Conservation (phyloP, 2,797 vertebrate species). For the Crocodylus rhombifer region DNA sequence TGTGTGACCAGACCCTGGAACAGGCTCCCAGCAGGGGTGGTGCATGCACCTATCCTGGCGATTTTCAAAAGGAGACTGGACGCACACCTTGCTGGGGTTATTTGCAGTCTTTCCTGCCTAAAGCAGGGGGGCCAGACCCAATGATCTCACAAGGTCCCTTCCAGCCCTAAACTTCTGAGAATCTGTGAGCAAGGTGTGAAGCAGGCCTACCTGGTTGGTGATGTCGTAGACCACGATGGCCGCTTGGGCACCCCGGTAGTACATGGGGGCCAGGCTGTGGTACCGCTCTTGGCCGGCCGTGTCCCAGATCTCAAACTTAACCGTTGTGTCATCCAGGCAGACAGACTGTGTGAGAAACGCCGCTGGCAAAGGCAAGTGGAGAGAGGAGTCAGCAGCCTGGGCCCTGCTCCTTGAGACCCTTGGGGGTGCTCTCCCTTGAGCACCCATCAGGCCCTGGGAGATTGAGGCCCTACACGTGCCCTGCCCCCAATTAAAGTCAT, state of each 20-base stretch:
- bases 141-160: too few species aligned
- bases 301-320: slow-evolving; percentile 89
- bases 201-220: slow-evolving; percentile 83
- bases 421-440: too few species aligned
- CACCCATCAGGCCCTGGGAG: too few species aligned
- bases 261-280: slow-evolving; percentile 88
- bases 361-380: slow-evolving; percentile 62
- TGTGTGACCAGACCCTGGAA: too few species aligned
- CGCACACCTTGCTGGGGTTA: too few species aligned
- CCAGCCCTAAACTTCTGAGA: too few species aligned
- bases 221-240: slow-evolving; percentile 88
- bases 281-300: slow-evolving; percentile 87
- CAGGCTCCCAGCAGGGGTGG: too few species aligned
- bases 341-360: slow-evolving; percentile 87
- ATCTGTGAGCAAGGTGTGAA: not conserved
- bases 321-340: slow-evolving; percentile 86
- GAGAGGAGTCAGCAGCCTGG: fast-evolving
- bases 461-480: not conserved
- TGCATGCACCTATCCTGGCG: too few species aligned
- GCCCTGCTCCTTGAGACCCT: too few species aligned
- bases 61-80: too few species aligned
- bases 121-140: too few species aligned
- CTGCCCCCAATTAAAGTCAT: not conserved
- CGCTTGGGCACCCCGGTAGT: slow-evolving; percentile 86
- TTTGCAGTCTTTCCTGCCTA: too few species aligned